These are phyloP conservation scores for Phaedon cochleariae DNA, from an alignment of 2,888 invertebrate genomes.

Conservation along the genomic window DNA sequence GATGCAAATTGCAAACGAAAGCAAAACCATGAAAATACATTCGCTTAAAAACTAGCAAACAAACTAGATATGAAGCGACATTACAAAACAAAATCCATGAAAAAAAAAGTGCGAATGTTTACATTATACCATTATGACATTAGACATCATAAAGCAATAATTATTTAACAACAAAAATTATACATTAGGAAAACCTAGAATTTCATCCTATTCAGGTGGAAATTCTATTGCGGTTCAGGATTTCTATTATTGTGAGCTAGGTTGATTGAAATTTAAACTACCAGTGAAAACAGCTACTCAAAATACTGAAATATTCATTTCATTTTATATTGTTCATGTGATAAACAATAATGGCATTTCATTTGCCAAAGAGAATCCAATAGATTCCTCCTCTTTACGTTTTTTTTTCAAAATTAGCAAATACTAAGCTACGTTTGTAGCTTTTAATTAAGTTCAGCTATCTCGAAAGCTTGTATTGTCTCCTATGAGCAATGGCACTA, in stretches of 20 bases:
- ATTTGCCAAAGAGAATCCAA: conserved; percentile 37
- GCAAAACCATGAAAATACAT: conserved; percentile 41
- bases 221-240: conserved; percentile 48
- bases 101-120: conserved; percentile 31
- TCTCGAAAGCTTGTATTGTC: conserved; percentile 48
- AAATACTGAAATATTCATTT: conserved; percentile 34
- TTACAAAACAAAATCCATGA: conserved; percentile 28
- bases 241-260: conserved; percentile 50
- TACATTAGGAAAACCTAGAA: conserved; percentile 43
- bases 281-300: conserved; percentile 48
- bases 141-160: conserved; percentile 41
- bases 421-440: conserved; percentile 18
- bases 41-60: conserved; percentile 46
- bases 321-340: conserved; percentile 28
- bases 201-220: conserved; percentile 45
- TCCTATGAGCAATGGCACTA: conserved; percentile 51
- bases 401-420: conserved; percentile 24
- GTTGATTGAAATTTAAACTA: conserved; percentile 47
- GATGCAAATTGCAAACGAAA: conserved; percentile 36
- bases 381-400: conserved; percentile 22
- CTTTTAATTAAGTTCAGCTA: conserved; percentile 12
- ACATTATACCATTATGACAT: conserved; percentile 28
- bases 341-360: conserved; percentile 31
- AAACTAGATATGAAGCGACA: conserved; percentile 17
- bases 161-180: conserved; percentile 47